Base-by-base conservation (phyloP, 35 echinoderm and acorn worm genomes). In the Lytechinus pictus region DNA sequence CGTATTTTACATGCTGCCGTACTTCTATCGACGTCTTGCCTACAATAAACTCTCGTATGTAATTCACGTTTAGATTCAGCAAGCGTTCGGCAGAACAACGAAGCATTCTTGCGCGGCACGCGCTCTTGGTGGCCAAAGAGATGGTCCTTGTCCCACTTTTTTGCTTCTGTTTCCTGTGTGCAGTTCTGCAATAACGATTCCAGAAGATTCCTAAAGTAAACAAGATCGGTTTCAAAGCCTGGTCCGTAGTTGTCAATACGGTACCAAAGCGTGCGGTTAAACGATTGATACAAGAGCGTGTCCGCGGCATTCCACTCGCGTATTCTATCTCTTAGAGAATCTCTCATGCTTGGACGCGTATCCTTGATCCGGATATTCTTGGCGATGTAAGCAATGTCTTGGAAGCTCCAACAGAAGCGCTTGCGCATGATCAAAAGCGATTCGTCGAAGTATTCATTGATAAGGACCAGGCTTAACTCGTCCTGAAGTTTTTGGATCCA, bases 201-300 rank as follows among this genome's bases (percentile, higher is more conserved):
- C 66, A 79, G n/a, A n/a, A 79, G 19, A 79, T n/a, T 79, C n/a
- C 21, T 79, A 14, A 97, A 97, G 91, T 97, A 95, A 29, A 54
- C 86, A 29, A 97, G 56, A 89, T 97, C 97, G 9, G 13, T 29
- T 10, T 92, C 19, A 95, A 97, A 97, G 1, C 55, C 54, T 6
- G 95, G 92, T 0, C 97, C 97, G 54, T 96, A 97, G 19, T 95
- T 94, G 19, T 57, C 71, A 55, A 97, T 95, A 92, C 72, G 94
- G 54, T 27, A 86, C 97, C 97, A 97, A 9, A 97, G 86, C 4
- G 97, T 95, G 54, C 61, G 91, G 54, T 97, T 97, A 86, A 97
- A 97, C 27, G 95, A 51, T 3, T 89, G 13, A 86, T 97, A 97
- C 27, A 97, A 87, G 10, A 60, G 86, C 6, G 28, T 53, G 89